Percentiles rank a stretch among this genome's conserved stretches.
These are phyloP conservation scores for Bombus waltoni DNA, from an alignment of 1,140 invertebrate genomes.

Conservation along the genomic window DNA sequence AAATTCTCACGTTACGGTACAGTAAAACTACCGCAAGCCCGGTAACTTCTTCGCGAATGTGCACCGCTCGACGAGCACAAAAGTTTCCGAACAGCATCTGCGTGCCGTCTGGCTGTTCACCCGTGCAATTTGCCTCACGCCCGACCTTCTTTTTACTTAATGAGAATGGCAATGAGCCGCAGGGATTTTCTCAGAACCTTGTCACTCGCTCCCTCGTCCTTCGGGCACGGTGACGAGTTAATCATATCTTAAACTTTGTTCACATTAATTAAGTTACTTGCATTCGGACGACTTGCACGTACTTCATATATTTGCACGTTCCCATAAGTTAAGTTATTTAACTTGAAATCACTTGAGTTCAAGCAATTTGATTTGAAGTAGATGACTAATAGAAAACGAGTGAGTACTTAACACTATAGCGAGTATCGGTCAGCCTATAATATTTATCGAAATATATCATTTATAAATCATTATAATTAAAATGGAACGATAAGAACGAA, in stretches of 20 bases:
- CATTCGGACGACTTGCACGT: neutral
- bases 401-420: no score
- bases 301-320: no score
- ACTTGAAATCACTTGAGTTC: no score
- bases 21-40: constrained; percentile 80
- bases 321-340: no score
- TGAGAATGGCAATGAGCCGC: constrained; percentile 55
- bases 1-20: constrained; percentile 80
- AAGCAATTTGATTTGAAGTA: no score
- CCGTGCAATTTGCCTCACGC: constrained; percentile 29
- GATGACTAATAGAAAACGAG: no score
- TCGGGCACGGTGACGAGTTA: neutral
- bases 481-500: no score
- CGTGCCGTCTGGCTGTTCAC: constrained; percentile 62
- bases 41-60: constrained; percentile 67
- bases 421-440: no score
- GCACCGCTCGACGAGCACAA: constrained; percentile 48
- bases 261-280: neutral
- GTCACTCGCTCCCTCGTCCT: neutral
- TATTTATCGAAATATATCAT: no score
- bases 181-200: constrained; percentile 52
- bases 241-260: neutral
- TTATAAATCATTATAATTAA: no score
- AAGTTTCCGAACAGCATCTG: constrained; percentile 55
- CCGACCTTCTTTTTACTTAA: constrained; percentile 57